These are phyloP conservation scores for Cantharis nigra DNA, from an alignment of 2,888 invertebrate genomes.

Conservation along the genomic window DNA sequence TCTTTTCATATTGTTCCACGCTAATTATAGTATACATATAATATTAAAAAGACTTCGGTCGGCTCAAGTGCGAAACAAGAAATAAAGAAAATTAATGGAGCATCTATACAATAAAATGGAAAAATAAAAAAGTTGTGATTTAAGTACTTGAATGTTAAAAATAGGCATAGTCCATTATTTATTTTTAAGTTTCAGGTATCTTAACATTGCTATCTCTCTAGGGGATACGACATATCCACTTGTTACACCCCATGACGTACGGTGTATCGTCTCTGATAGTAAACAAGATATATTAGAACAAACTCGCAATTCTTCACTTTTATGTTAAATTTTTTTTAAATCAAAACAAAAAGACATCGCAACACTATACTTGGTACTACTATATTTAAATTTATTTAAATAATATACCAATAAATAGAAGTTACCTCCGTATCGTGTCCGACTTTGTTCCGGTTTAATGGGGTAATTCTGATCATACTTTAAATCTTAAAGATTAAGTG, in stretches of 20 bases:
- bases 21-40: background rate
- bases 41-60: background rate
- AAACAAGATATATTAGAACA: background rate
- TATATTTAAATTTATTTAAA: background rate
- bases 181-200: conserved; percentile 10
- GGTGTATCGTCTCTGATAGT: conserved; percentile 5
- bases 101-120: background rate
- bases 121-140: background rate
- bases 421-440: background rate
- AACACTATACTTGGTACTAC: background rate
- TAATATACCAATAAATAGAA: background rate
- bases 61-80: background rate
- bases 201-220: conserved; percentile 4
- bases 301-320: conserved; percentile 4
- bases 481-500: too few species aligned
- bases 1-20: background rate
- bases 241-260: conserved; percentile 20
- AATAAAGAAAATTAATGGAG: background rate
- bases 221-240: conserved; percentile 16
- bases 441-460: too few species aligned
- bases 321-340: background rate
- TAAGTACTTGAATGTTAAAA: background rate
- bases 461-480: too few species aligned
- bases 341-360: background rate
- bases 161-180: conserved; percentile 1